Base-by-base conservation (phyloP, 64 coral and sea anemone species). In the Pocillopora damicornis region DNA sequence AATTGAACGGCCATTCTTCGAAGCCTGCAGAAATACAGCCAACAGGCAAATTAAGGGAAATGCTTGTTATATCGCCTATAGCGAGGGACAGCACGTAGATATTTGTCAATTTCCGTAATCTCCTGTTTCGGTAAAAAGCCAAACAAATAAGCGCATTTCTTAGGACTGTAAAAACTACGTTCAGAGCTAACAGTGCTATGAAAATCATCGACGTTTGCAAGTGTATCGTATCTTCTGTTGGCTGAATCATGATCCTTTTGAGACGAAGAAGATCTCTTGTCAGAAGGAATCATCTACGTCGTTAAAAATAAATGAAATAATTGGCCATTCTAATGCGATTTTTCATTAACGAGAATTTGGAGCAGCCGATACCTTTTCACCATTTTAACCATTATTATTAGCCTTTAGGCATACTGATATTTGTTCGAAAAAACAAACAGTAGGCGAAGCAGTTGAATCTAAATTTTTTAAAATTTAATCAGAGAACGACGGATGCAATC, bases 121-220 rank as follows among this genome's bases (percentile, higher is more conserved):
- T 63, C 17, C n/a, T 11, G 60, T 78, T 88, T 88, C 61, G 61
- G 60, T 68, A 88, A 0, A 88, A 75, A 51, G 87, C 87, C 34
- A 64, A 36, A 78, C 75, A 88, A 18, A 79, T 60, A 15, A 88
- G 73, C 5, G 59, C 11, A 36, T 79, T 79, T 68, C 87, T 75
- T 26, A 79, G 18, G 66, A 80, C 30, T 13, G 87, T 76, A 3
- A 68, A 68, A 68, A 68, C 23, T 16, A 9, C 1, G 23, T 16
- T 16, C 20, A 64, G 62, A 17, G 62, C 13, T 18, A 64, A 64
- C 14, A 64, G 14, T 64, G 20, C 11, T 68, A 17, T 68, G 65
- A 22, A 68, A 9, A 22, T 16, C 16, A 20, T 22, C 65, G 30
- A 30, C 20, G 20, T 17, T 68, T 16, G 65, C 65, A 68, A 20